phyloP scores from a whole-genome alignment of 2,888 invertebrate genomes.

The Himalopsyche kuldschensis region DNA sequence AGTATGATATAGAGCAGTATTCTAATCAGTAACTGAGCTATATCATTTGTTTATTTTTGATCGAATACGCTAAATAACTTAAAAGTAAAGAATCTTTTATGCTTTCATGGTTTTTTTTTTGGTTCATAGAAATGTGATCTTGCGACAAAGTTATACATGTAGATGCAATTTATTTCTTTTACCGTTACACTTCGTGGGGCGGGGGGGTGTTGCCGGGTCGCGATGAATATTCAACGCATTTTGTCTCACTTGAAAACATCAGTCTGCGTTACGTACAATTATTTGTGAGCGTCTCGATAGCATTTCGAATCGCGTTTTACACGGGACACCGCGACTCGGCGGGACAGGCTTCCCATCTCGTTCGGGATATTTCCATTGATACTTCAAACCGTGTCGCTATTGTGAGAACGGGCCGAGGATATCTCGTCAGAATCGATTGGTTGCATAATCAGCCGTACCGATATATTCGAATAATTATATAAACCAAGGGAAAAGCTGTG shows the following conservation, averaged over 20 bases:
- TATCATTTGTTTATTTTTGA: too few species aligned
- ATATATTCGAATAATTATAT: background rate
- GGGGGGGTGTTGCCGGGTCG: background rate
- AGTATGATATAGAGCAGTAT: too few species aligned
- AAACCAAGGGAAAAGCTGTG: background rate
- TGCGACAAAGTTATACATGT: background rate
- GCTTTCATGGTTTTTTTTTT: too few species aligned
- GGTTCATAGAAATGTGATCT: too few species aligned
- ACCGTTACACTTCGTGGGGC: background rate
- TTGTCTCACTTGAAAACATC: background rate
- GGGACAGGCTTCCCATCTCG: conserved; percentile 4
- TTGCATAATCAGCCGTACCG: background rate
- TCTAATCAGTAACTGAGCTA: too few species aligned
- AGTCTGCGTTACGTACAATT: background rate
- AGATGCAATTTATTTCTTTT: background rate
- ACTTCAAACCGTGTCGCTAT: conserved; percentile 23
- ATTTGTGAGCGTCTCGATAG: background rate
- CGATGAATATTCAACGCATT: background rate
- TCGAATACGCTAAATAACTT: too few species aligned
- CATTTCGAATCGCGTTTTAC: conserved; percentile 4
- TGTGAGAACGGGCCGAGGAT: conserved; percentile 19
- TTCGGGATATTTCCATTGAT: background rate
- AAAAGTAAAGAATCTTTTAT: too few species aligned
- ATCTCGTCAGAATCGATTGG: background rate
- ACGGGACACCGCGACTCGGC: conserved; percentile 4